phyloP scores from a whole-genome alignment of 92 coral and sea anemone species.

The Palythoa heliodiscus region DNA sequence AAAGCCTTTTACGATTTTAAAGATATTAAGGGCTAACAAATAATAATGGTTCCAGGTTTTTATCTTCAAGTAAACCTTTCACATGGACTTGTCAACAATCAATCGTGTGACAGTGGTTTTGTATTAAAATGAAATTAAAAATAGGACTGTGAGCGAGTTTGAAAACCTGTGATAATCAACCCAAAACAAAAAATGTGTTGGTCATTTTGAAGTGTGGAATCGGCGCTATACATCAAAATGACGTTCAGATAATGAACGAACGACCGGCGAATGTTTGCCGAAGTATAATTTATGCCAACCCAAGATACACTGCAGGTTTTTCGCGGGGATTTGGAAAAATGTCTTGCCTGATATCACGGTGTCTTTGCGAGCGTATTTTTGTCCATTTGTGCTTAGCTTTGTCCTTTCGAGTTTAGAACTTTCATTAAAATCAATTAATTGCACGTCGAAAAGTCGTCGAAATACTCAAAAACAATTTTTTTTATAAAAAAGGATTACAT shows the following conservation, averaged over 20 bases:
- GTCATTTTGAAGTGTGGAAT: constrained; percentile 42
- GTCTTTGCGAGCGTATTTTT: background rate
- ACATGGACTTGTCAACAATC: background rate
- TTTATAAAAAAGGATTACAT: no score
- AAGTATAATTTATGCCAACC: background rate
- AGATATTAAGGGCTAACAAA: background rate
- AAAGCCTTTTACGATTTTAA: background rate
- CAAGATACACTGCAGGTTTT: background rate
- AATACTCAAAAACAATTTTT: no score
- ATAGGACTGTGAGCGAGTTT: background rate
- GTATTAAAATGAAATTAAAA: background rate
- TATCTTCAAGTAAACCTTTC: background rate
- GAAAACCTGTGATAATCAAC: constrained; percentile 12
- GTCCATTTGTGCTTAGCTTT: background rate
- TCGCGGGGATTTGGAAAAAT: background rate
- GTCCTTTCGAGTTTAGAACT: background rate
- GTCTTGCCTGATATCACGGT: background rate
- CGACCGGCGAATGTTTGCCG: background rate
- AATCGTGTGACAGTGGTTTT: background rate
- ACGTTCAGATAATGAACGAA: background rate
- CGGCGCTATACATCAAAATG: constrained; percentile 29
- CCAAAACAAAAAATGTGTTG: constrained; percentile 5
- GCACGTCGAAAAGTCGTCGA: no score
- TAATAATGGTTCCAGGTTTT: background rate
- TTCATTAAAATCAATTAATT: no score